Base-by-base conservation (phyloP, 2,113 vertebrate species). In the Tapirus terrestris region DNA sequence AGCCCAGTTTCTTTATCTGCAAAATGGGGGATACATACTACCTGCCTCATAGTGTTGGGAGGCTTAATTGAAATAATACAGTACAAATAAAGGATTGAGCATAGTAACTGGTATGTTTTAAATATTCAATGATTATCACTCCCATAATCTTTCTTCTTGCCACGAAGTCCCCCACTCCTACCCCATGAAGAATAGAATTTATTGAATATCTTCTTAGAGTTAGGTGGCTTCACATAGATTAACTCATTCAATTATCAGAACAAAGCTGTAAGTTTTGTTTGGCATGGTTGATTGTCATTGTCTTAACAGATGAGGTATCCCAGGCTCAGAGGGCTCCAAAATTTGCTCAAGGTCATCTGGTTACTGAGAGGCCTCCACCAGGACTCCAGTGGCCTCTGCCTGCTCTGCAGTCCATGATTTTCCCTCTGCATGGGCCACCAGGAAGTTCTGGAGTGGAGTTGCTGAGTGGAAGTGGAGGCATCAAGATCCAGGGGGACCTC, bases 381-480 rank as follows among this genome's bases (percentile, higher is more conserved):
- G n/a, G 75, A 85, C 56, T 77, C 58, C 70, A 61, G 16, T 23
- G 80, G 81, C 63, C 56, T 85, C 75, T 56, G 36, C 45, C 17
- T 3, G 48, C 48, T 95, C 58, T 58, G 70, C 43, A 56, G 85
- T 48, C 82, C 95, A 51, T 45, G 81, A 21, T 67, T 65, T 86
- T 87, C 11, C 63, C 53, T 96, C 90, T 80, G 53, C 63, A 10
- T 5, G n/a, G 95, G 82, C 94, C 86, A 96, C 67, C 82, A 58
- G 86, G 73, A 97, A 97, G 86, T 96, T 82, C 95, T 98, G 96
- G 92, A 93, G 73, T 95, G 97, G 90, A 96, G 70, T 91, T 23
- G 18, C 56, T 12, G 67, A 83, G 73, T 4, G 8, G 92, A 94
- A 96, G 93, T 60, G 86, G 90, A 96, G 67, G 60, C 61, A 56